phyloP scores from a whole-genome alignment of 2,113 vertebrate genomes.

The Callaeas wilsoni region DNA sequence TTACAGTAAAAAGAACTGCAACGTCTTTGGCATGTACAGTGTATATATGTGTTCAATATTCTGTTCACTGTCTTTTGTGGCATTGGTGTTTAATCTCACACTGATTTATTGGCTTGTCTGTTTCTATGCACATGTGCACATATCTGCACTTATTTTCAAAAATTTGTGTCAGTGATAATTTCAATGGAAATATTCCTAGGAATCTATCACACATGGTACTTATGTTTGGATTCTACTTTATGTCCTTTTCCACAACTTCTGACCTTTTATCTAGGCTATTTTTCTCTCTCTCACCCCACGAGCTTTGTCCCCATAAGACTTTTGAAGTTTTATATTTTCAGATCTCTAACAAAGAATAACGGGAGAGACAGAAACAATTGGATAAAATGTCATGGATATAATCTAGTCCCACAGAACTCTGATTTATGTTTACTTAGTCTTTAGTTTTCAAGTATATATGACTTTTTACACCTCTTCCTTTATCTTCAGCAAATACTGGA shows the following conservation, averaged over 20 bases:
- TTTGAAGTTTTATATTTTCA: conserved; percentile 31
- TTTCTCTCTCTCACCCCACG: background rate
- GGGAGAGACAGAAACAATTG: conserved; percentile 31
- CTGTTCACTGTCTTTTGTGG: background rate
- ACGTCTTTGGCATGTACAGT: background rate
- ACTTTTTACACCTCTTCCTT: background rate
- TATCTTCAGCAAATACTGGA: background rate
- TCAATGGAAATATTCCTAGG: background rate
- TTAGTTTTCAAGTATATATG: background rate
- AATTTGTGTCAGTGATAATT: background rate
- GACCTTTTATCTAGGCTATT: conserved; percentile 27
- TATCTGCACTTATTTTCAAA: background rate
- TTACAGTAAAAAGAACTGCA: background rate
- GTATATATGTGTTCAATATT: background rate
- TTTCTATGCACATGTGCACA: background rate
- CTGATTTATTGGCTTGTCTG: background rate
- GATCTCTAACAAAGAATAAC: conserved; percentile 28
- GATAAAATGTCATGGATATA: conserved; percentile 28
- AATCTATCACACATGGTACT: background rate
- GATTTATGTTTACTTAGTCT: background rate
- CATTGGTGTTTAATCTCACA: background rate
- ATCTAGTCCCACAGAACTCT: background rate
- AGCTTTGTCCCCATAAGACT: conserved; percentile 29
- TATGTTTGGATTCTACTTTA: conserved; percentile 4
- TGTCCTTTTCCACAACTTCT: conserved; percentile 17